A percentile compares a stretch with the other conserved stretches of the same genome.
phyloP scores from a whole-genome alignment of 2,797 vertebrate genomes.

The Aphelocoma californica region DNA sequence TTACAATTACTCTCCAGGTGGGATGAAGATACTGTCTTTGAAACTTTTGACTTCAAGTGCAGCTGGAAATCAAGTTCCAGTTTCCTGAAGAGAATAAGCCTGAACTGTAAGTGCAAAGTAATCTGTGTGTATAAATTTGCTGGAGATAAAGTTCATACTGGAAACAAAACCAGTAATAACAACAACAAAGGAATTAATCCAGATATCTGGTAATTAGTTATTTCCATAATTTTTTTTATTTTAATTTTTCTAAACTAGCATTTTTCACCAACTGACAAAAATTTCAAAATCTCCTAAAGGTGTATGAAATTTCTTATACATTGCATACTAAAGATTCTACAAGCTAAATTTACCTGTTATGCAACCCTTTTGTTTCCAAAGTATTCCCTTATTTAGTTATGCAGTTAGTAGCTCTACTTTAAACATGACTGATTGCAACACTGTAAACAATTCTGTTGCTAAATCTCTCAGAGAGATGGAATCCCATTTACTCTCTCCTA shows the following conservation, averaged over 20 bases:
- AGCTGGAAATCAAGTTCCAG: background rate
- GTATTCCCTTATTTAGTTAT: constrained; percentile 41
- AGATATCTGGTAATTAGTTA: background rate
- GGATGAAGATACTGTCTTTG: background rate
- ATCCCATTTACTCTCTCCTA: constrained; percentile 39
- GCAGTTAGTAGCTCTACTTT: constrained; percentile 43
- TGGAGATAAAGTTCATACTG: background rate
- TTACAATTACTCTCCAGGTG: background rate
- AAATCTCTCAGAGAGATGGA: constrained; percentile 28
- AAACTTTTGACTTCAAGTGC: background rate
- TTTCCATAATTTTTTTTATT: background rate
- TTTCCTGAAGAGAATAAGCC: background rate
- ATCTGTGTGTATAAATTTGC: background rate
- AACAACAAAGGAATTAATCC: background rate
- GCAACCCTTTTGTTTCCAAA: constrained; percentile 37
- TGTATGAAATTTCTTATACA: background rate
- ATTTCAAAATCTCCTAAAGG: background rate
- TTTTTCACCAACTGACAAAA: background rate
- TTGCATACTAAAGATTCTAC: background rate
- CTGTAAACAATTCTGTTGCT: constrained; percentile 49
- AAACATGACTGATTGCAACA: constrained; percentile 52
- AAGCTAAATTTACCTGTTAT: constrained; percentile 31
- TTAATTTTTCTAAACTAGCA: background rate
- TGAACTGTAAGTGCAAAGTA: background rate
- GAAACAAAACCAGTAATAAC: background rate